Evolutionary conservation across 2,888 invertebrate genomes (phyloP).

Genomic region (Pachliopta kotzebuea): DNA sequence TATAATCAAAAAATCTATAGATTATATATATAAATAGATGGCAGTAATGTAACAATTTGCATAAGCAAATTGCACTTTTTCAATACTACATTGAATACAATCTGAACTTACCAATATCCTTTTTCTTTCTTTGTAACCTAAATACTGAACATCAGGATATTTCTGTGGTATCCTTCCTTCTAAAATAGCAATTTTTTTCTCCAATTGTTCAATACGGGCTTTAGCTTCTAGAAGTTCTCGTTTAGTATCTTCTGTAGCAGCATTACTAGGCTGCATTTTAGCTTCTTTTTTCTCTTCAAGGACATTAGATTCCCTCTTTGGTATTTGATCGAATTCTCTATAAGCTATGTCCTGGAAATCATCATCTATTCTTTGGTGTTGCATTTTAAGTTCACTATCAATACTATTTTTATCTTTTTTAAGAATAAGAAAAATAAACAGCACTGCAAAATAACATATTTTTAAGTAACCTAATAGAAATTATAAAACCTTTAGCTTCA

Average conservation of each 20-base stretch:
- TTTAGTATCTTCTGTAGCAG: conserved; percentile 50
- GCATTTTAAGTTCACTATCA: conserved; percentile 37
- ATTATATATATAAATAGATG: not conserved
- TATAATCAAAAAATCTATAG: not conserved
- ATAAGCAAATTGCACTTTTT: not conserved
- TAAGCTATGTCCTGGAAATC: conserved; percentile 48
- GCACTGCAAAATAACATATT: conserved; percentile 49
- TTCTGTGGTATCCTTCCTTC: conserved; percentile 89
- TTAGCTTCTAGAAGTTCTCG: conserved; percentile 83
- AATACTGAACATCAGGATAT: conserved; percentile 94
- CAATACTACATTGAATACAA: not conserved
- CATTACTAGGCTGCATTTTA: conserved; percentile 41
- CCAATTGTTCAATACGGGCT: conserved; percentile 83
- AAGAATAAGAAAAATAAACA: conserved; percentile 59
- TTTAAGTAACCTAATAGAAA: conserved; percentile 5
- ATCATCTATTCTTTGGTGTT: conserved; percentile 48
- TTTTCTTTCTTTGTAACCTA: conserved; percentile 95
- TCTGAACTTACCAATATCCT: conserved; percentile 88
- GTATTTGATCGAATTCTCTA: conserved; percentile 50
- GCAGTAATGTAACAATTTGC: not conserved
- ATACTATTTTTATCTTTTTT: conserved; percentile 46
- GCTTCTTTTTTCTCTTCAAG: conserved; percentile 41
- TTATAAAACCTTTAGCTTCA: not conserved
- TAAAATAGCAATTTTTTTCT: conserved; percentile 85
- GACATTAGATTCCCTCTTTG: conserved; percentile 46